Percentiles rank a stretch among this genome's conserved stretches.
phyloP scores from a whole-genome alignment of 2,797 vertebrate species.

The Protosalanx chinensis region DNA sequence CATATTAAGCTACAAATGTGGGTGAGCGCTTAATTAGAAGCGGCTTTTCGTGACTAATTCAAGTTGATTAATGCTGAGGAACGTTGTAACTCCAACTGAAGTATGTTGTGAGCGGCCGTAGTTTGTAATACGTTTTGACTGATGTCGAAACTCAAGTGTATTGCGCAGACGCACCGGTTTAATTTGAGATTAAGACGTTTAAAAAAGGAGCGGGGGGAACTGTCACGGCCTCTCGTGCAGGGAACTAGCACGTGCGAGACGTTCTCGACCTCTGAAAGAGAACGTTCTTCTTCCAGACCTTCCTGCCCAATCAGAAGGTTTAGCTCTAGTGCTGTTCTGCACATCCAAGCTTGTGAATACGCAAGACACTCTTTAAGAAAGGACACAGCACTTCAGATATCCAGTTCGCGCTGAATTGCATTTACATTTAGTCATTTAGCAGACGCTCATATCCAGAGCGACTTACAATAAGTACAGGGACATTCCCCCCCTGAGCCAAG shows the following conservation, averaged over 20 bases:
- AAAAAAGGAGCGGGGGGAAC: background rate
- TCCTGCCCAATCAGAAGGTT: too few relatives aligned
- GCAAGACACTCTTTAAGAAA: too few relatives aligned
- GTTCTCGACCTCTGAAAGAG: too few relatives aligned
- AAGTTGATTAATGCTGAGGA: slow-evolving; percentile 38
- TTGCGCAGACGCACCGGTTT: slow-evolving; percentile 13
- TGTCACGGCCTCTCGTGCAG: background rate
- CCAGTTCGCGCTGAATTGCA: too few relatives aligned
- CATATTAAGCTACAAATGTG: slow-evolving; percentile 56
- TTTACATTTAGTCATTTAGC: too few relatives aligned
- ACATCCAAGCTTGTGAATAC: too few relatives aligned
- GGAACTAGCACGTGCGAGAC: background rate
- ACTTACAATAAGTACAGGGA: too few relatives aligned
- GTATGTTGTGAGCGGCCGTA: slow-evolving; percentile 29
- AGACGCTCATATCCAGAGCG: too few relatives aligned
- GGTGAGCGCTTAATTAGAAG: slow-evolving; percentile 50
- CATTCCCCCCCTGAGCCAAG: too few relatives aligned
- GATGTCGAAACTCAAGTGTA: slow-evolving; percentile 35
- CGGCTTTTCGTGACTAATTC: slow-evolving; percentile 52
- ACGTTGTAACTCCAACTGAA: slow-evolving; percentile 32
- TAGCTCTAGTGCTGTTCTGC: too few relatives aligned
- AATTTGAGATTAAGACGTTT: slow-evolving; percentile 33
- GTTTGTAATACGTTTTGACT: slow-evolving; percentile 38
- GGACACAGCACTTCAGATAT: too few relatives aligned
- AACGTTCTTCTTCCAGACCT: too few relatives aligned